Base-by-base conservation (phyloP, 1,140 invertebrate genomes). In the Trichogramma pretiosum region DNA sequence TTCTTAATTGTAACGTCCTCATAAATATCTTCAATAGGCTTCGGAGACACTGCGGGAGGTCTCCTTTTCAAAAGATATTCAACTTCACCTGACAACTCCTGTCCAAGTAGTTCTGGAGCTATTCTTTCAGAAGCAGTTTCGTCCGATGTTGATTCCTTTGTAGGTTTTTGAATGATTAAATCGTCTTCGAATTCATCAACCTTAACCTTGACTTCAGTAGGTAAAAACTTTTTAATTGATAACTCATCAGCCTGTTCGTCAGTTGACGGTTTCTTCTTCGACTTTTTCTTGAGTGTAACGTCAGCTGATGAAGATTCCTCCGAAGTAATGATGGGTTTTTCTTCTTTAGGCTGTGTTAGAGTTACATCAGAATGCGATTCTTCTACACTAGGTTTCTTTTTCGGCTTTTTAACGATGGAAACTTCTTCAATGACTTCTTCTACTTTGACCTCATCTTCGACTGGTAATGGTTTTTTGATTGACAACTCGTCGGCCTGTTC, bases 1-100 rank as follows among this genome's bases (percentile, higher is more conserved):
- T 83, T 85, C 57, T 83, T 82, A 17, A 87, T 73, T 5, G 80
- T 85, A 13, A 85, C 68, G 69, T 85, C 83, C 63, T 85, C 79
- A 46, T 77, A 75, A 42, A 78, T 76, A 67, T 86, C 83, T 64
- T 85, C 82, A 22, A 77, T 73, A 34, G 76, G 67, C 52, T 80
- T 76, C 50, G 70, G 73, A 42, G 62, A 50, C 13, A 55, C 56
- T 21, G 64, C 60, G 4, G 67, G 67, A 47, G 62, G 64, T 53
- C 72, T 72, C 24, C 71, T 68, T 56, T 68, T 69, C 21, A 81
- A 68, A 7, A 74, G 78, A 16, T 53, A 46, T 50, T 64, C 59
- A 48, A 66, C 64, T 5, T 58, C 50, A 3, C 53, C 42, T 50
- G 60, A 56, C 39, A 57, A 53, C 11, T 57, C 56, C 11, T n/a